phyloP scores from a whole-genome alignment of 2,113 vertebrate genomes.

The Sapayoa aenigma region DNA sequence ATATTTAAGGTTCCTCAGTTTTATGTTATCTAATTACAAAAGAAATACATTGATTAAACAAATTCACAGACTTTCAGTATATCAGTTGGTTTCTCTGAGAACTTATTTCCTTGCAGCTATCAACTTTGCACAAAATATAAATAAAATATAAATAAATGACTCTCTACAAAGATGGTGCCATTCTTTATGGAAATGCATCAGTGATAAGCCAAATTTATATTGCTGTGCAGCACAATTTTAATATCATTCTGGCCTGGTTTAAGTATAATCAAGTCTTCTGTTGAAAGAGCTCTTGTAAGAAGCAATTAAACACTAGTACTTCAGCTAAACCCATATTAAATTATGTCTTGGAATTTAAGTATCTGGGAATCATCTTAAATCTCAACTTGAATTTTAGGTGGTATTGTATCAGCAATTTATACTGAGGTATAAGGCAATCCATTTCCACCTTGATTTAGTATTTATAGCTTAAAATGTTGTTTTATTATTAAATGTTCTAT shows the following conservation, averaged over 20 bases:
- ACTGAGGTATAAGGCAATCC: conserved; percentile 2
- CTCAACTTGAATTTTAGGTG: conserved; percentile 47
- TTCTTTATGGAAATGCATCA: conserved; percentile 34
- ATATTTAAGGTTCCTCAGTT: neutral
- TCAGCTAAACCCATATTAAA: conserved; percentile 54
- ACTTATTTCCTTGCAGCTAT: conserved; percentile 29
- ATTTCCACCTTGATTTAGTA: conserved; percentile 45
- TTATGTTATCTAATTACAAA: neutral
- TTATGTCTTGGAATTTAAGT: conserved; percentile 66
- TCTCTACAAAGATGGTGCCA: neutral
- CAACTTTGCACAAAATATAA: conserved; percentile 20
- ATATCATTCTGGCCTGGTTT: conserved; percentile 48
- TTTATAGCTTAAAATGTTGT: conserved; percentile 51
- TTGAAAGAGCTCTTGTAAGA: conserved; percentile 56
- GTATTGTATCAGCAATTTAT: conserved; percentile 35
- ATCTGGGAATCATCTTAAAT: conserved; percentile 65
- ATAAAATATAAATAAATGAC: conserved; percentile 52
- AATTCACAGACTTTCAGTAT: neutral
- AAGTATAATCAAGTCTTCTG: conserved; percentile 58
- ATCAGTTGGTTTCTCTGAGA: conserved; percentile 9
- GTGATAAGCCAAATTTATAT: conserved; percentile 61
- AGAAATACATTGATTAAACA: neutral
- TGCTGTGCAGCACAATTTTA: conserved; percentile 59
- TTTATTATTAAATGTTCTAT: conserved; percentile 51
- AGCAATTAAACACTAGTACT: conserved; percentile 59